Evolutionary conservation across 37 sponge, comb jelly and placozoan genomes (phyloP).

Genomic region (Eunapius fragilis): DNA sequence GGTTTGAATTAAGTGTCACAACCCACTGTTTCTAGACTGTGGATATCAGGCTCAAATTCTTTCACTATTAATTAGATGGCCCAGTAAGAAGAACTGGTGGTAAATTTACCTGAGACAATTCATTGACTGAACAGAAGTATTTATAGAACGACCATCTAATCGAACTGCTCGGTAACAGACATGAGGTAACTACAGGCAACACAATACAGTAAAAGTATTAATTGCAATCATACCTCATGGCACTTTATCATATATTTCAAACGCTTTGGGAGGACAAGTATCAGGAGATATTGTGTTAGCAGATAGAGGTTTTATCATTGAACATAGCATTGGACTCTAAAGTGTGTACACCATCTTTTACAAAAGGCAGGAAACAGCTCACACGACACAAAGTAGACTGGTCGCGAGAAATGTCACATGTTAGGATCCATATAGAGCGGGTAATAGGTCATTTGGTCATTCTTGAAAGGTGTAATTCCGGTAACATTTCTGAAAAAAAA

Average conservation of each 20-base stretch:
- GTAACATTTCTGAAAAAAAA: not conserved
- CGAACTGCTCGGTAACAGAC: constrained; percentile 24
- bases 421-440: constrained; percentile 49
- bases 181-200: constrained; percentile 54
- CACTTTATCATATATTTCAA: constrained; percentile 18
- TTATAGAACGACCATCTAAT: constrained; percentile 15
- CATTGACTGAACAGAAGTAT: constrained; percentile 40
- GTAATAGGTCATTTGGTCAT: constrained; percentile 21
- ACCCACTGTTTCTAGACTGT: too few species aligned
- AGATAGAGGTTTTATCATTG: constrained; percentile 52
- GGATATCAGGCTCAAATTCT: too few species aligned
- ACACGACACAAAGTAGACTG: constrained; percentile 18
- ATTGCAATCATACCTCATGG: constrained; percentile 56
- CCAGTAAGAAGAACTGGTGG: constrained; percentile 4
- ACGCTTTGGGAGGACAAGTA: constrained; percentile 69
- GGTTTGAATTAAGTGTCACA: too few species aligned
- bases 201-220: too few species aligned
- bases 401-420: constrained; percentile 13
- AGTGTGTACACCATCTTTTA: constrained; percentile 31
- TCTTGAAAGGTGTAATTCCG: not conserved
- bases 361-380: constrained; percentile 45
- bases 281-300: constrained; percentile 51
- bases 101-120: constrained; percentile 33
- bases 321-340: constrained; percentile 38
- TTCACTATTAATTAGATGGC: constrained; percentile 25